A percentile compares a stretch with the other conserved stretches of the same genome.
Evolutionary conservation across 2,113 vertebrate species (phyloP).

Genomic region (Beaufortia kweichowensis): DNA sequence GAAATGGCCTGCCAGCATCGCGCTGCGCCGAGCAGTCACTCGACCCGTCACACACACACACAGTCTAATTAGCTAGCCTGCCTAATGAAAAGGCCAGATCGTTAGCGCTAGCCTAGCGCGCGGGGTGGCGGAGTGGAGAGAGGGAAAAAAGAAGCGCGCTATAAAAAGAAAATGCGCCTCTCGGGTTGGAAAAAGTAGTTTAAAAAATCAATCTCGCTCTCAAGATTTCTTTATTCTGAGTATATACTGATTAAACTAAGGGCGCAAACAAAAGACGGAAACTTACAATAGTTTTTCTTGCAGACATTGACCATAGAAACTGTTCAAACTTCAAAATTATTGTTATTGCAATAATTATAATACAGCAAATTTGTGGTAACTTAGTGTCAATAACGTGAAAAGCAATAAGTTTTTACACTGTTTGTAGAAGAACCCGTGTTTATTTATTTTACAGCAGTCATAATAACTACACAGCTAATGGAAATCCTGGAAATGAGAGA

Average conservation of each 20-base stretch:
- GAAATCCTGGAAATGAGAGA: too few relatives aligned
- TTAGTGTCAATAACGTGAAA: too few relatives aligned
- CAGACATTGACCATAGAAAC: too few relatives aligned
- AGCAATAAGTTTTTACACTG: too few relatives aligned
- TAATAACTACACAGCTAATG: too few relatives aligned
- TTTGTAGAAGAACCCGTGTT: too few relatives aligned
- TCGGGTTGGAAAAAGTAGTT: background rate
- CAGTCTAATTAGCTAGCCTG: conserved; percentile 80
- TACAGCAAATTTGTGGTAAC: too few relatives aligned
- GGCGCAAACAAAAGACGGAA: background rate
- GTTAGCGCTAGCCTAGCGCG: conserved; percentile 66
- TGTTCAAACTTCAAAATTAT: background rate
- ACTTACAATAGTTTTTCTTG: background rate
- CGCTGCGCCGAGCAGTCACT: conserved; percentile 69
- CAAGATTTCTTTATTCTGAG: background rate
- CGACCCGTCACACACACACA: conserved; percentile 72
- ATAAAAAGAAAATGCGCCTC: conserved; percentile 41
- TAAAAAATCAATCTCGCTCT: background rate
- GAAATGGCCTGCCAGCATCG: conserved; percentile 80
- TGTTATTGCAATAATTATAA: background rate
- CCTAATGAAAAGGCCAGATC: conserved; percentile 78
- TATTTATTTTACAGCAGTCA: too few relatives aligned
- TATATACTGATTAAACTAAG: background rate
- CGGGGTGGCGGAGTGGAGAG: conserved; percentile 55
- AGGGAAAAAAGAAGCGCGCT: conserved; percentile 40